phyloP scores from a whole-genome alignment of 2,888 invertebrate genomes.

The Tenodera sinensis region DNA sequence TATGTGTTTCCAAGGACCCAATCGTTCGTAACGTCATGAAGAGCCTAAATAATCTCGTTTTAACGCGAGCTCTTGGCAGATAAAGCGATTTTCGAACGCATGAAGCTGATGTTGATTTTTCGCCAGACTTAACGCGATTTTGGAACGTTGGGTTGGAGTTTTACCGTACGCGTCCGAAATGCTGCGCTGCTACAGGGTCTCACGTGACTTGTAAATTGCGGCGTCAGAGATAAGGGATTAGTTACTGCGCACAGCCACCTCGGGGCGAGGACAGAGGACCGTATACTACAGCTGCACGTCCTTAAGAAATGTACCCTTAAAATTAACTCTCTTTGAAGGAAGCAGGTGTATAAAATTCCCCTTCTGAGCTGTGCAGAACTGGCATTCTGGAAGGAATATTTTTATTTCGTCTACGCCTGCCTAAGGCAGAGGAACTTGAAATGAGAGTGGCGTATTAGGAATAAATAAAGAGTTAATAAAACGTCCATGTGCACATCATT shows the following conservation, averaged over 20 bases:
- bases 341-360: no score
- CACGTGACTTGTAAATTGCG: neutral
- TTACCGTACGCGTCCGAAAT: neutral
- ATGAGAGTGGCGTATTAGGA: no score
- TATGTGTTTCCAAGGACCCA: neutral
- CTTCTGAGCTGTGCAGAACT: no score
- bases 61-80: neutral
- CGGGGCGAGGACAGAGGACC: neutral
- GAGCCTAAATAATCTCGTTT: neutral
- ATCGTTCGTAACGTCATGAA: neutral
- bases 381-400: no score
- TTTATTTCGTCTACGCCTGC: no score
- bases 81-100: neutral
- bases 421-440: no score
- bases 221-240: conserved; percentile 1
- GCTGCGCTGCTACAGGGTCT: neutral
- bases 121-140: neutral
- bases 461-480: no score
- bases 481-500: no score
- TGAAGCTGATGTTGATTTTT: neutral
- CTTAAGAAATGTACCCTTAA: neutral
- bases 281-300: neutral
- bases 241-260: neutral
- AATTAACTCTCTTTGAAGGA: no score
- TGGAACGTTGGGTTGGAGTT: neutral